A percentile compares a stretch with the other conserved stretches of the same genome.
These are phyloP conservation scores for Plectropomus leopardus DNA, from an alignment of 2,113 vertebrate species.

Conservation along the genomic window DNA sequence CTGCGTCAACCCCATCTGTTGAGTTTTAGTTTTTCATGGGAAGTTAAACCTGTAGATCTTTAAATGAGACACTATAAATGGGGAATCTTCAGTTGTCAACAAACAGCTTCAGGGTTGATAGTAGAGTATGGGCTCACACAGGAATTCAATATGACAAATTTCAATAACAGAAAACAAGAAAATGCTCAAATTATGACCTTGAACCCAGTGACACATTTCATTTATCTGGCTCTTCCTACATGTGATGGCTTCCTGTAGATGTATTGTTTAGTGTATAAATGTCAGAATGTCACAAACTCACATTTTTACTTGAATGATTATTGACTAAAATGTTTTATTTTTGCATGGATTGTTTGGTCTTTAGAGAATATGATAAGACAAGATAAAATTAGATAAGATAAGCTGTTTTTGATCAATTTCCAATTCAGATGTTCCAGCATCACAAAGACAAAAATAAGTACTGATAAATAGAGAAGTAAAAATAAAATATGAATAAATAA, in stretches of 20 bases:
- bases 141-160: too few species aligned
- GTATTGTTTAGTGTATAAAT: background rate
- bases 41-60: constrained; percentile 1
- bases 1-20: constrained; percentile 14
- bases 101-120: background rate
- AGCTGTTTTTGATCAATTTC: too few species aligned
- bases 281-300: background rate
- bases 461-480: too few species aligned
- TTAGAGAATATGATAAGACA: too few species aligned
- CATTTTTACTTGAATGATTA: too few species aligned
- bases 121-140: background rate
- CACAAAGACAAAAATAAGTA: too few species aligned
- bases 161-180: background rate
- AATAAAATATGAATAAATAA: too few species aligned
- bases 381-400: too few species aligned
- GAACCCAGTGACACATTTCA: background rate
- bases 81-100: background rate
- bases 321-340: background rate
- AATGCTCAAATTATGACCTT: background rate
- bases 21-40: constrained; percentile 1
- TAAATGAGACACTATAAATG: background rate
- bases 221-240: too few species aligned
- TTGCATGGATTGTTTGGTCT: background rate
- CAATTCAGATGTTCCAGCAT: too few species aligned
- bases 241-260: background rate